Evolutionary conservation across 2,797 vertebrate genomes (phyloP).

Genomic region (Catostomus latipinnis): DNA sequence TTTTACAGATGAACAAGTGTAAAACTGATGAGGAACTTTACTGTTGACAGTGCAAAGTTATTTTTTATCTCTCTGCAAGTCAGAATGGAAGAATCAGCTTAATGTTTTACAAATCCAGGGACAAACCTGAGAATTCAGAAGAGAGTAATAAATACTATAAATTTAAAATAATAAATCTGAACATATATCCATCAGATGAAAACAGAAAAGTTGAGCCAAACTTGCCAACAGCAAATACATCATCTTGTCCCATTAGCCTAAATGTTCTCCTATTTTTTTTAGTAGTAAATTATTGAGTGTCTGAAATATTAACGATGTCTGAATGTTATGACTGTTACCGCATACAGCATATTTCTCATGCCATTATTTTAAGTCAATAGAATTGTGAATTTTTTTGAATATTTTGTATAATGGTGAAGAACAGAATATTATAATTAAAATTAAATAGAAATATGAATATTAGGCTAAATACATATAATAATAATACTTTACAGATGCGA

Average conservation of each 20-base stretch:
- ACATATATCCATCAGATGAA: too few species aligned
- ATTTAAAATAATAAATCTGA: not conserved
- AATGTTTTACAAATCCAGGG: not conserved
- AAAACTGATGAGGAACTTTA: conserved; percentile 1
- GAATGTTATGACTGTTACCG: not conserved
- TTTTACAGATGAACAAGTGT: conserved; percentile 1
- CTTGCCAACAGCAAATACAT: not conserved
- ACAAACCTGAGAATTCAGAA: not conserved
- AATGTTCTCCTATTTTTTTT: not conserved
- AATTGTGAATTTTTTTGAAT: not conserved
- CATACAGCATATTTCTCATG: not conserved
- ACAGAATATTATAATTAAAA: too few species aligned
- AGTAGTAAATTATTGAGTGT: not conserved
- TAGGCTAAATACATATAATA: not conserved
- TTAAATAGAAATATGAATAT: too few species aligned
- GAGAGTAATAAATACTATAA: not conserved
- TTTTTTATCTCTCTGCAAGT: not conserved
- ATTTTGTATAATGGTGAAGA: not conserved
- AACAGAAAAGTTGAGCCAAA: not conserved
- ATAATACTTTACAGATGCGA: not conserved
- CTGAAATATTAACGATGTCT: not conserved
- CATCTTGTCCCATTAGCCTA: not conserved
- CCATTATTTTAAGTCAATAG: not conserved
- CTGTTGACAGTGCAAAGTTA: not conserved
- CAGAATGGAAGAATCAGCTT: conserved; percentile 2